These are phyloP conservation scores for Ectobius pallidus DNA, from an alignment of 2,888 invertebrate species.

Conservation along the genomic window DNA sequence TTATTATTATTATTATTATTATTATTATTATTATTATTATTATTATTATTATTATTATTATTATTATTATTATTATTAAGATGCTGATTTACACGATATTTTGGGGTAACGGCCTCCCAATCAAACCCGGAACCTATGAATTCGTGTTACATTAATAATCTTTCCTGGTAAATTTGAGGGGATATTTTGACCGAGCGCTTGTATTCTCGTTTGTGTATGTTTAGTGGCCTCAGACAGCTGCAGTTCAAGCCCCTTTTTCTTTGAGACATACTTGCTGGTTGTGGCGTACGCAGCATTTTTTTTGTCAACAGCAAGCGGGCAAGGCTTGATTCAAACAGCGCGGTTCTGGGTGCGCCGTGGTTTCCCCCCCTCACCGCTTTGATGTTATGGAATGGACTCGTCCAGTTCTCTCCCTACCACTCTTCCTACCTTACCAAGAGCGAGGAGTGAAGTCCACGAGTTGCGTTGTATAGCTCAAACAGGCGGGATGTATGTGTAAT, in stretches of 20 bases:
- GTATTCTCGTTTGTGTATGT: no score
- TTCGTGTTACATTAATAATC: no score
- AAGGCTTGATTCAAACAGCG: constrained; percentile 8
- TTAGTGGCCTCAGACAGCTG: background rate
- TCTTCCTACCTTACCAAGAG: constrained; percentile 9
- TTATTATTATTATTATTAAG: background rate
- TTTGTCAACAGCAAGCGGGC: background rate
- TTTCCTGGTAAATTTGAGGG: no score
- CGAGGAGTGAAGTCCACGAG: background rate
- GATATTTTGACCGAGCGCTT: no score
- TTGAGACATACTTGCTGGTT: background rate
- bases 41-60: background rate
- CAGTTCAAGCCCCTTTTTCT: background rate
- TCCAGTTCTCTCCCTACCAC: constrained; percentile 16
- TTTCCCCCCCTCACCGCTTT: background rate
- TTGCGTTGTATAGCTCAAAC: constrained; percentile 10
- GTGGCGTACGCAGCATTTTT: background rate
- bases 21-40: background rate
- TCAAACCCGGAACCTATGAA: no score
- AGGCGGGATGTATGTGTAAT: background rate
- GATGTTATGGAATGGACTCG: background rate
- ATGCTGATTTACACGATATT: background rate
- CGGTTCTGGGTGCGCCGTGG: constrained; percentile 11
- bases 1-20: background rate
- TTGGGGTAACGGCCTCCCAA: no score